phyloP scores from a whole-genome alignment of 2,113 vertebrate species.

The Bombycilla garrulus region DNA sequence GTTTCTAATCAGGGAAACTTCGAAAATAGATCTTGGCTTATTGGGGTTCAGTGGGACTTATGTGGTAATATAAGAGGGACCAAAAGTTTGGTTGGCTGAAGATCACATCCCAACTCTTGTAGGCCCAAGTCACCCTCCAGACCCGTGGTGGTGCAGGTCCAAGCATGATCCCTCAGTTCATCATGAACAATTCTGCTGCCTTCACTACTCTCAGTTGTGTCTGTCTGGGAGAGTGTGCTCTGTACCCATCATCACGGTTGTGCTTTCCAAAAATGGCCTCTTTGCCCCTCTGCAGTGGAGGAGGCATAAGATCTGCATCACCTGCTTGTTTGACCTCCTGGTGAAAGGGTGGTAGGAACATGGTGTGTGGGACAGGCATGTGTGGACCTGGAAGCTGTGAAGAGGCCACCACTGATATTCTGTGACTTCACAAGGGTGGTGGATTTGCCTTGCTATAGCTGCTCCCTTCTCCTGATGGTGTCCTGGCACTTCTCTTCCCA shows the following conservation, averaged over 20 bases:
- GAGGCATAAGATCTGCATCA: background rate
- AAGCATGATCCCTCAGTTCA: background rate
- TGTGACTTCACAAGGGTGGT: accelerated
- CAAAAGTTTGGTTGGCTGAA: background rate
- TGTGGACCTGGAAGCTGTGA: background rate
- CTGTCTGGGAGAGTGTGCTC: background rate
- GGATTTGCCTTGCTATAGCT: background rate
- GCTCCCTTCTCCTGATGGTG: background rate
- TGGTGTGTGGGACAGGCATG: accelerated
- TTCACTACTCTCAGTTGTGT: background rate
- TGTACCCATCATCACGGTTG: accelerated
- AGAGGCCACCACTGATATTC: background rate
- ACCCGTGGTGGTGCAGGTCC: background rate
- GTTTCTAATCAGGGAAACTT: background rate
- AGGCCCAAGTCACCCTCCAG: background rate
- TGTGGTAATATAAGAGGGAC: background rate
- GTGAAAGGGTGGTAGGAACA: background rate
- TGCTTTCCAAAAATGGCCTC: background rate
- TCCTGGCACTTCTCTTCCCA: background rate
- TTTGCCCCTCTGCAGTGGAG: background rate
- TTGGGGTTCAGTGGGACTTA: background rate
- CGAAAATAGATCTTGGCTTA: background rate
- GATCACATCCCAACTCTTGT: background rate
- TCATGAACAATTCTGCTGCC: background rate
- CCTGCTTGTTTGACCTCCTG: background rate